These are phyloP conservation scores for Eurytoma californica DNA, from an alignment of 2,888 invertebrate species.

Conservation along the genomic window DNA sequence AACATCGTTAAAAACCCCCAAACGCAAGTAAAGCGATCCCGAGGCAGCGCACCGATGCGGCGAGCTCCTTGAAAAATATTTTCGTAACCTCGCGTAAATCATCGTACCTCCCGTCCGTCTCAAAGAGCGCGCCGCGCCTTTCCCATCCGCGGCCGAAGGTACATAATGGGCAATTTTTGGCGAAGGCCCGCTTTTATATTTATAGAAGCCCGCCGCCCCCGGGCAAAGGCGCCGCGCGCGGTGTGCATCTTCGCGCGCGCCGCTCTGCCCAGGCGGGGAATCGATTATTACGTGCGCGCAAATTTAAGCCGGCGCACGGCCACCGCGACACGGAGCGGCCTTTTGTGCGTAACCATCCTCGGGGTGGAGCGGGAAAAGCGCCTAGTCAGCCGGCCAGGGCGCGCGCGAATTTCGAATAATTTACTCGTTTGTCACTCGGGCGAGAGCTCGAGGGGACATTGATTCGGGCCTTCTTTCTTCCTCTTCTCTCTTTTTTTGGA, in stretches of 20 bases:
- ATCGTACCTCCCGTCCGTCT: neutral
- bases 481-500: neutral
- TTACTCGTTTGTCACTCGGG: conserved; percentile 19
- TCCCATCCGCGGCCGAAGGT: neutral
- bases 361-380: neutral
- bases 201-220: conserved; percentile 12
- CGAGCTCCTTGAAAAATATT: neutral
- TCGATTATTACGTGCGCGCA: conserved; percentile 24
- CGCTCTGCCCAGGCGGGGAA: conserved; percentile 12
- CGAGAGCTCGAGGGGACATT: neutral
- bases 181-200: conserved; percentile 20
- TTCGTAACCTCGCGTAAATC: conserved; percentile 4
- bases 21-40: neutral
- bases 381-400: neutral
- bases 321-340: conserved; percentile 11
- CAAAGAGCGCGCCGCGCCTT: conserved; percentile 1
- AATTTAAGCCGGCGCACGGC: conserved; percentile 4
- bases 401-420: conserved; percentile 4
- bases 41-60: no score
- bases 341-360: neutral
- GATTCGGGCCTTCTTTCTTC: no score
- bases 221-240: neutral
- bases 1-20: neutral
- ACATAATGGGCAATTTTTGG: conserved; percentile 13
- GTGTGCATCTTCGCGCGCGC: neutral